Base-by-base conservation (phyloP, 2,797 vertebrate genomes). In the Poecile montanus region DNA sequence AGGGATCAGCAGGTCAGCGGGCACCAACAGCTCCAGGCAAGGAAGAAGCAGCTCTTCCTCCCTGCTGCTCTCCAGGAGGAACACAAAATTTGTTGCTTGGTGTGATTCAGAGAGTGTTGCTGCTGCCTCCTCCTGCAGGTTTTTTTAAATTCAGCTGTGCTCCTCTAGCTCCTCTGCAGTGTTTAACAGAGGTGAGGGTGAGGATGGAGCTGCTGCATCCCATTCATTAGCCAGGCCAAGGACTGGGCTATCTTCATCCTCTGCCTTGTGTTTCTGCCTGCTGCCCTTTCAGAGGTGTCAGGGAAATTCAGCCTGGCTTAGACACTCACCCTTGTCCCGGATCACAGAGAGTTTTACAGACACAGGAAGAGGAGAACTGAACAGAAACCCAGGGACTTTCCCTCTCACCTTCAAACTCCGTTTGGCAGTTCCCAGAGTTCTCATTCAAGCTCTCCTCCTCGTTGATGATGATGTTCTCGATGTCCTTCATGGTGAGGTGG, bases 401-500 rank as follows among this genome's bases (percentile, higher is more conserved):
- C 96, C 97, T 93, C 98, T 98, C 98, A 98, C 99, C 99, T 97
- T 99, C 99, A 93, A 99, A 99, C 97, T 99, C 99, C 1, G 99
- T 99, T 93, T 99, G 99, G 97, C 99, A 99, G 98, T 99, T 99
- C 83, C 99, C 99, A 8, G 99, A 98, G 97, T 99, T 99, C 92
- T 99, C 99, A 19, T 99, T 99, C 93, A 99, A 97, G 94, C 99
- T 99, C 97, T 99, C 99, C 87, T 99, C 99, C 97, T 99, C 99
- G 0, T 98, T 99, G 98, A 99, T 99, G 97, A 99, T 99, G 97
- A 99, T 99, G 98, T 99, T 99, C 97, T 99, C 99, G 0, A 99
- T 99, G 98, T 99, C 99, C 98, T 99, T 99, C 99, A 99, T 99
- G 7, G 99, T 99, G 85, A 99, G 97, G 96, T 99, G 99, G 97